Base-by-base conservation (phyloP, 2,113 vertebrate genomes). In the Lepisosteus oculatus region DNA sequence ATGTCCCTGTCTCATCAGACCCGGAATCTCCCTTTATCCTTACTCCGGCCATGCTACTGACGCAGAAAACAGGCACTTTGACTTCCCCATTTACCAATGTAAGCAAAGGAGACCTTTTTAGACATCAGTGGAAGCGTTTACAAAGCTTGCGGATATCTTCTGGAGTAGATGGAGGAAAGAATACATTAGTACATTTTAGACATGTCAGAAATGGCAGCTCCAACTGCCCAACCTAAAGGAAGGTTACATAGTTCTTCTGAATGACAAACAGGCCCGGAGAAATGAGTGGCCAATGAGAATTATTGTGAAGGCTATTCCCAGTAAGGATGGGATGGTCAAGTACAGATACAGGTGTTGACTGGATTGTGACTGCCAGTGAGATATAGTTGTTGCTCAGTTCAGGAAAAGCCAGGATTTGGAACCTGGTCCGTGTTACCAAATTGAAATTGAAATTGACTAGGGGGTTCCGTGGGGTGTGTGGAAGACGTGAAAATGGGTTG, bases 231-330 rank as follows among this genome's bases (percentile, higher is more conserved):
- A 51, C 47, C 47, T 51, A 6, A 51, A 51, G 47, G 47, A 51
- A 51, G 47, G 47, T 51, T 5, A 51, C 8, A 9, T 51, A 6
- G 5, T 51, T 9, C 47, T 51, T 4, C 4, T 51, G 47, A 51
- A 51, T 4, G 47, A 61, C 6, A 61, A 14, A 9, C 13, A n/a
- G 17, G 17, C 6, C 17, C 17, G 17, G 17, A 61, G 59, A 13
- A 61, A 61, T 61, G 59, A 61, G 13, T 61, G 59, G 59, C 59
- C 59, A n/a, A 61, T 61, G 59, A 13, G 59, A 61, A 61, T 29
- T 29, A 29, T 29, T 29, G 17, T 29, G 17, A 29, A 29, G 17
- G 17, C 17, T 29, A 29, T 29, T 29, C 17, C 17, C 17, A 29
- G 17, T 29, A 29, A 29, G 17, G 17, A 29, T 29, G 17, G 17